A percentile compares a stretch with the other conserved stretches of the same genome.
These are phyloP conservation scores for Cephus sareptanus DNA, from an alignment of 2,888 invertebrate genomes.

Conservation along the genomic window DNA sequence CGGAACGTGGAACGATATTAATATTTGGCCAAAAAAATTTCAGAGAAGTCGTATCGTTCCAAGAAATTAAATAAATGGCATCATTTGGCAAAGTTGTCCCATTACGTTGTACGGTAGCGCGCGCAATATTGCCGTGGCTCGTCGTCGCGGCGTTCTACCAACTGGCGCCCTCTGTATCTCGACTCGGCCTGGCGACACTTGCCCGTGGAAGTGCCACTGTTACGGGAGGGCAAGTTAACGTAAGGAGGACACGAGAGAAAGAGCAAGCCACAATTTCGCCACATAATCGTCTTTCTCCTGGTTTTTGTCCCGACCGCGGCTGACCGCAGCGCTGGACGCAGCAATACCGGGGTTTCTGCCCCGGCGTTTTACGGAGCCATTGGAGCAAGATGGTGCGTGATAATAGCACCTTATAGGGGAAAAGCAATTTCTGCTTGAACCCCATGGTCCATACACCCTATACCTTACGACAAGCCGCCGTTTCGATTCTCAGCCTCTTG, in stretches of 20 bases:
- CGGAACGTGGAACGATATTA: conserved; percentile 35
- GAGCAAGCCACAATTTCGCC: conserved; percentile 47
- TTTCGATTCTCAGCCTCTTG: conserved; percentile 48
- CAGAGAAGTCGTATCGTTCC: conserved; percentile 45
- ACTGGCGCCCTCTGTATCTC: conserved; percentile 40
- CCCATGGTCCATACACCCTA: conserved; percentile 5
- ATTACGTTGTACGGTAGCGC: conserved; percentile 35
- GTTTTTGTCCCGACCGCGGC: conserved; percentile 41
- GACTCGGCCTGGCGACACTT: conserved; percentile 30
- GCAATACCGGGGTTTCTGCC: conserved; percentile 56
- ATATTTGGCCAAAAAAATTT: conserved; percentile 46
- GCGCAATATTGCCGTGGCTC: conserved; percentile 43
- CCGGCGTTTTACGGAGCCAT: conserved; percentile 61
- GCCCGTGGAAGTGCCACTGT: conserved; percentile 39
- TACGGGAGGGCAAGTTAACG: conserved; percentile 23
- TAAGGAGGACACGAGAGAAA: conserved; percentile 30
- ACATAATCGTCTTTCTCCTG: conserved; percentile 36
- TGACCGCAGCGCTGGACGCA: conserved; percentile 51
- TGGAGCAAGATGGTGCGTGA: conserved; percentile 64
- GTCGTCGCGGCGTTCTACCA: conserved; percentile 29
- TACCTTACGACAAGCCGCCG: conserved; percentile 36
- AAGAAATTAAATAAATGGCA: conserved; percentile 59
- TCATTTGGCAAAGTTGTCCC: conserved; percentile 61
- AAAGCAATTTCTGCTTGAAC: conserved; percentile 59
- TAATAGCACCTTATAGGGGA: conserved; percentile 62